A percentile compares a stretch with the other conserved stretches of the same genome.
These are phyloP conservation scores for Siphonodentalium dalli DNA, from an alignment of 2,888 invertebrate genomes.

Conservation along the genomic window DNA sequence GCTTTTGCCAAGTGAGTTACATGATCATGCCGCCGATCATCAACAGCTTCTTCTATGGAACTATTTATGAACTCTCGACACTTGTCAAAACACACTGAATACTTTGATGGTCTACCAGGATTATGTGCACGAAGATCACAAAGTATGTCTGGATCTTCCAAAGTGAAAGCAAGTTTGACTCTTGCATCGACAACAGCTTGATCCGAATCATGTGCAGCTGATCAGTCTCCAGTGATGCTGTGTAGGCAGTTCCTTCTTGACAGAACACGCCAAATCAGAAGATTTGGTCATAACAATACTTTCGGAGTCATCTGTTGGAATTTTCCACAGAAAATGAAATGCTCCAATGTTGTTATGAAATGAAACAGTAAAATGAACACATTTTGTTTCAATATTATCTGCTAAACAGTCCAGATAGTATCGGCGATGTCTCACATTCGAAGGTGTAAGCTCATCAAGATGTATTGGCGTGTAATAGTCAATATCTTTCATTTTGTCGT, in stretches of 20 bases:
- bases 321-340: slow-evolving; percentile 10
- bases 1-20: slow-evolving; percentile 19
- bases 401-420: slow-evolving; percentile 14
- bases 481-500: no score
- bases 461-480: slow-evolving; percentile 9
- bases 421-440: slow-evolving; percentile 6
- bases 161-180: slow-evolving; percentile 13
- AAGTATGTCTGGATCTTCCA: slow-evolving; percentile 25
- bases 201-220: not conserved
- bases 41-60: slow-evolving; percentile 22
- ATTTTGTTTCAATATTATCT: slow-evolving; percentile 15
- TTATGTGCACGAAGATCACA: slow-evolving; percentile 20
- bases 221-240: slow-evolving; percentile 12
- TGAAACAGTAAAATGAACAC: slow-evolving; percentile 6
- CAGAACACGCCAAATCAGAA: not conserved
- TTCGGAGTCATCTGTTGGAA: slow-evolving; percentile 2
- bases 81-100: slow-evolving; percentile 19
- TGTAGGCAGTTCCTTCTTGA: slow-evolving; percentile 9
- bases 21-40: slow-evolving; percentile 25
- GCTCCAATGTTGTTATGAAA: slow-evolving; percentile 9
- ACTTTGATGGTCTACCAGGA: slow-evolving; percentile 15
- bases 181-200: slow-evolving; percentile 14
- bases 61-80: slow-evolving; percentile 11
- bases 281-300: slow-evolving; percentile 3
- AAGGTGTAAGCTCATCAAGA: slow-evolving; percentile 22